These are phyloP conservation scores for Caranx ignobilis DNA, from an alignment of 2,113 vertebrate species.

Conservation along the genomic window DNA sequence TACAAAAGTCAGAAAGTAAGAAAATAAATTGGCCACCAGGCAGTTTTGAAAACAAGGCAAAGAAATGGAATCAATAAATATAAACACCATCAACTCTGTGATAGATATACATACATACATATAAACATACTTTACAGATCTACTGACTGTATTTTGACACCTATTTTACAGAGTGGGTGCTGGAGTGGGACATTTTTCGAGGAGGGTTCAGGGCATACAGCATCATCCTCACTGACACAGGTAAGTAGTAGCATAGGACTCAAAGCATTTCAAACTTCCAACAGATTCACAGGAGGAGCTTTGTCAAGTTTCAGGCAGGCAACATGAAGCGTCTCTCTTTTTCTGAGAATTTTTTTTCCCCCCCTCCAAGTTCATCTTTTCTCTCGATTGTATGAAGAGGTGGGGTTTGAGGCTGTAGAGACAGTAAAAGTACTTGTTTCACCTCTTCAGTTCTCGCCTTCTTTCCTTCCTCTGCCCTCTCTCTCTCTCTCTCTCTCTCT, in stretches of 20 bases:
- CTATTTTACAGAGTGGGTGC: conserved; percentile 76
- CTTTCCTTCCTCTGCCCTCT: conserved; percentile 68
- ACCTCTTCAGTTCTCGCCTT: conserved; percentile 84
- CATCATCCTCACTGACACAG: conserved; percentile 65
- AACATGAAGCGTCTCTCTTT: conserved; percentile 71
- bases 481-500: conserved; percentile 60
- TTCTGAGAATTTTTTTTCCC: conserved; percentile 48
- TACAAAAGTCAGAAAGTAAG: conserved; percentile 70
- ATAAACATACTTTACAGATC: conserved; percentile 85
- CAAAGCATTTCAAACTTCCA: conserved; percentile 80
- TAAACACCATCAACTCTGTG: conserved; percentile 84
- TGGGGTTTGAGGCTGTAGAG: conserved; percentile 84
- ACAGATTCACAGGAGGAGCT: conserved; percentile 79
- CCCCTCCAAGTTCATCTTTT: conserved; percentile 68
- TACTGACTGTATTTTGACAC: conserved; percentile 75
- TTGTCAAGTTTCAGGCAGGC: conserved; percentile 80
- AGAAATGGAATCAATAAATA: conserved; percentile 82
- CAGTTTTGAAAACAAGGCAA: conserved; percentile 77
- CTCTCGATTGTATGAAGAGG: conserved; percentile 74
- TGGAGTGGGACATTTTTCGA: conserved; percentile 62
- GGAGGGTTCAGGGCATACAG: conserved; percentile 58
- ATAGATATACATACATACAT: conserved; percentile 85
- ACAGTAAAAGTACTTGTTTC: conserved; percentile 85
- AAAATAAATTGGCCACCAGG: conserved; percentile 78
- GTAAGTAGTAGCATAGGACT: conserved; percentile 75